Conservation (phyloP, 1,140 invertebrate species). For the Drosophila nannoptera region DNA sequence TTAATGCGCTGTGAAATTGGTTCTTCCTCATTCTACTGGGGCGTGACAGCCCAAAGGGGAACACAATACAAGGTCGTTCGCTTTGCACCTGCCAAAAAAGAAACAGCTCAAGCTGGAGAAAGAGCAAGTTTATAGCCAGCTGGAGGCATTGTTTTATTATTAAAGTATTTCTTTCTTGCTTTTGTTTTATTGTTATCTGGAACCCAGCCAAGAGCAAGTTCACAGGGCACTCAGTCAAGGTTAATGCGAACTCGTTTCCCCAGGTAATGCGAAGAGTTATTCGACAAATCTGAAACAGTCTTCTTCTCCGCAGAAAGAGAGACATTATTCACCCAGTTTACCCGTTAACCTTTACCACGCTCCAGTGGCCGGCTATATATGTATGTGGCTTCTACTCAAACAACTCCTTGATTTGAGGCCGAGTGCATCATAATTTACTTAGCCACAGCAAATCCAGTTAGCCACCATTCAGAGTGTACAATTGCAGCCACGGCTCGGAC, state of each 20-base stretch:
- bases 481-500: slow-evolving; percentile 22
- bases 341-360: too few relatives aligned
- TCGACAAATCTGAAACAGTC: too few relatives aligned
- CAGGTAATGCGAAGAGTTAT: background rate
- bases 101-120: slow-evolving; percentile 36
- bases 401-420: background rate
- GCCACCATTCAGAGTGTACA: background rate
- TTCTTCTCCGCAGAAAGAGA: too few relatives aligned
- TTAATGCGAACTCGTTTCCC: slow-evolving; percentile 6
- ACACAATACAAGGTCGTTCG: slow-evolving; percentile 62
- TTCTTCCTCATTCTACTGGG: slow-evolving; percentile 51
- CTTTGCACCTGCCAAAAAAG: slow-evolving; percentile 9
- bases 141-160: slow-evolving; percentile 33
- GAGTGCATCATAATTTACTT: background rate
- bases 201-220: slow-evolving; percentile 11
- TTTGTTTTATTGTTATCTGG: background rate
- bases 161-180: background rate
- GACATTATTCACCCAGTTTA: too few relatives aligned
- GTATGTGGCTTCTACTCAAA: too few relatives aligned
- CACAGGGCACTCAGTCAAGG: slow-evolving; percentile 40
- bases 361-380: too few relatives aligned
- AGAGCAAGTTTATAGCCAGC: slow-evolving; percentile 29
- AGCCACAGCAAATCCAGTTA: background rate
- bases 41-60: slow-evolving; percentile 33
- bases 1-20: slow-evolving; percentile 23